These are phyloP conservation scores for Chloroceryle amazona DNA, from an alignment of 2,797 vertebrate genomes.

Conservation along the genomic window DNA sequence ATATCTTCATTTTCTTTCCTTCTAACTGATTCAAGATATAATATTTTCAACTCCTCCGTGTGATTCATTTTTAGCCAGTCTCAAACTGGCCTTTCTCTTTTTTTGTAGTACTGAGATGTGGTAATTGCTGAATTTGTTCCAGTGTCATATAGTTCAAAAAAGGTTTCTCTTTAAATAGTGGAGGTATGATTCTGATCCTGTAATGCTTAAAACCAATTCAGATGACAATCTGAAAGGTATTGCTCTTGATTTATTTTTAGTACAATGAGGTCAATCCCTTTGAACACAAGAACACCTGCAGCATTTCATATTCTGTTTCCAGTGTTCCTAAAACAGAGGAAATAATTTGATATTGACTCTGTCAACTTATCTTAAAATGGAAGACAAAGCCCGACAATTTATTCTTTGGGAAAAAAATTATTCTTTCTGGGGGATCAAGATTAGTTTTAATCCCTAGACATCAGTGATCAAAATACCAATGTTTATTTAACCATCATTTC, in stretches of 20 bases:
- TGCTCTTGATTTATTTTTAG: background rate
- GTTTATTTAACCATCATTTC: background rate
- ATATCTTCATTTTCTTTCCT: background rate
- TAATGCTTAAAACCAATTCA: background rate
- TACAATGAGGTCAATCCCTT: background rate
- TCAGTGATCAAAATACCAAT: background rate
- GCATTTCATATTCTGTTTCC: background rate
- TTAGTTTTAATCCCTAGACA: conserved; percentile 14
- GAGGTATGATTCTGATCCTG: background rate
- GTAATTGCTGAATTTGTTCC: background rate
- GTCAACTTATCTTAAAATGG: background rate
- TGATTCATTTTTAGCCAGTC: background rate
- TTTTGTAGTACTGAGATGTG: background rate
- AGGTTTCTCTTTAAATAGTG: background rate
- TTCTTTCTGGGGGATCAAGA: background rate
- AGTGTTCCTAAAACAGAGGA: background rate
- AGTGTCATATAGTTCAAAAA: background rate
- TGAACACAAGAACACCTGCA: background rate
- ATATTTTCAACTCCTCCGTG: background rate
- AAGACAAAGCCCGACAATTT: background rate
- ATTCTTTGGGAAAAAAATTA: background rate
- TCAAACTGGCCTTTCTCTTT: background rate
- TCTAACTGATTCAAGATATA: background rate
- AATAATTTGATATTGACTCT: background rate
- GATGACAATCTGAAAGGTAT: background rate